phyloP scores from a whole-genome alignment of 2,888 invertebrate genomes.

The Synanthedon myopaeformis region DNA sequence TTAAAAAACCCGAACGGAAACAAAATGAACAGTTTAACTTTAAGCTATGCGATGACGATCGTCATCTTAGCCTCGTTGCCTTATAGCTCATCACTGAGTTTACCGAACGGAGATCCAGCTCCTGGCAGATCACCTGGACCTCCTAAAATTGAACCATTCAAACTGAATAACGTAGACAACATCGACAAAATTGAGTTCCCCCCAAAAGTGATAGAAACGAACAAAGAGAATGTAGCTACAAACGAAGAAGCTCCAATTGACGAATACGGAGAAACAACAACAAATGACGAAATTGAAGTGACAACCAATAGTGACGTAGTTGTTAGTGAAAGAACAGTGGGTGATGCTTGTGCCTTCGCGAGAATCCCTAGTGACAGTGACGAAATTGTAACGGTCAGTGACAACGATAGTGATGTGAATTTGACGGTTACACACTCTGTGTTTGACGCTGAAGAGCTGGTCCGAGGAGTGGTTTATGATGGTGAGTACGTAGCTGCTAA shows the following conservation, averaged over 20 bases:
- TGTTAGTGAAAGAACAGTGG: constrained; percentile 24
- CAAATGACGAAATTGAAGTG: constrained; percentile 19
- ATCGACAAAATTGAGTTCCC: constrained; percentile 9
- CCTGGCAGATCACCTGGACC: constrained; percentile 77
- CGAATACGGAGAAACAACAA: constrained; percentile 35
- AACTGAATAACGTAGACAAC: background rate
- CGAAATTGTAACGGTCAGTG: constrained; percentile 48
- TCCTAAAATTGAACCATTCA: constrained; percentile 26
- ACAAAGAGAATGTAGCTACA: constrained; percentile 20
- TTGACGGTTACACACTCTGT: constrained; percentile 62
- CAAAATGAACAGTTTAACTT: constrained; percentile 31
- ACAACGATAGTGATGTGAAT: constrained; percentile 55
- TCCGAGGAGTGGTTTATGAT: constrained; percentile 67
- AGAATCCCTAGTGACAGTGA: constrained; percentile 54
- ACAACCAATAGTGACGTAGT: constrained; percentile 29
- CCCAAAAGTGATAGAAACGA: constrained; percentile 9
- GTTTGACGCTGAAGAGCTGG: constrained; percentile 61
- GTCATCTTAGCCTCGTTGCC: constrained; percentile 47
- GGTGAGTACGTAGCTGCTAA: constrained; percentile 44
- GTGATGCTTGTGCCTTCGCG: constrained; percentile 56
- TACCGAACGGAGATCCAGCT: constrained; percentile 73
- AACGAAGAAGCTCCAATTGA: constrained; percentile 17
- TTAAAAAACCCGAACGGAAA: constrained; percentile 14
- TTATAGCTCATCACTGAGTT: constrained; percentile 46
- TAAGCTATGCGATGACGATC: constrained; percentile 17